A percentile compares a stretch with the other conserved stretches of the same genome.
phyloP scores from a whole-genome alignment of 2,113 vertebrate genomes.

The Colistium nudipinnis region DNA sequence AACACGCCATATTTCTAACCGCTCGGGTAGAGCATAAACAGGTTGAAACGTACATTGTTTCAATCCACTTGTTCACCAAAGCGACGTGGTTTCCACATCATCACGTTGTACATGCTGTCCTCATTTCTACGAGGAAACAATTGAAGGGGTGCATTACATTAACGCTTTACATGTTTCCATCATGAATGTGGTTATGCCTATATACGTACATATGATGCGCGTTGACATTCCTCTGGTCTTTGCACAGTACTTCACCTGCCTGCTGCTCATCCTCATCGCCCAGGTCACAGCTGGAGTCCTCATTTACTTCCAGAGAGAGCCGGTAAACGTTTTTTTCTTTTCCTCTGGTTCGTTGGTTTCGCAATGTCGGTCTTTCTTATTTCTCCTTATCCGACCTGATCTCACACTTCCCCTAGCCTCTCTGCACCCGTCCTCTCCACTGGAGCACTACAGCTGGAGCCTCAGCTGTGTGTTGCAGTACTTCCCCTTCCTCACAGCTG shows the following conservation, averaged over 20 bases:
- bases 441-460: not conserved
- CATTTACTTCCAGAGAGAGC: constrained; percentile 88
- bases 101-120: too few species aligned
- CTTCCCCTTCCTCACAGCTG: constrained; percentile 20
- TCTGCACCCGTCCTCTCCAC: not conserved
- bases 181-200: not conserved
- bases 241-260: constrained; percentile 89
- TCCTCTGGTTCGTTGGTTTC: not conserved
- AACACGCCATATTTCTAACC: too few species aligned
- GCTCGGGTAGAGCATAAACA: too few species aligned
- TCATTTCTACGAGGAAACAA: too few species aligned
- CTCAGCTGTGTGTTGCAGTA: not conserved
- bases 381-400: not conserved
- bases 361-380: not conserved
- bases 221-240: not conserved
- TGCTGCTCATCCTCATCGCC: constrained; percentile 89
- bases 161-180: not conserved
- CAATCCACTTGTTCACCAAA: too few species aligned
- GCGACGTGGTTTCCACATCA: too few species aligned
- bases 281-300: constrained; percentile 89
- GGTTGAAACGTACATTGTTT: too few species aligned
- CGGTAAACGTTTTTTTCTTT: constrained; percentile 62
- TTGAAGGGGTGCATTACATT: too few species aligned
- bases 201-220: too few species aligned
- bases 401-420: not conserved